Evolutionary conservation across 2,888 invertebrate species (phyloP).

Genomic region (Eulithis prunata): DNA sequence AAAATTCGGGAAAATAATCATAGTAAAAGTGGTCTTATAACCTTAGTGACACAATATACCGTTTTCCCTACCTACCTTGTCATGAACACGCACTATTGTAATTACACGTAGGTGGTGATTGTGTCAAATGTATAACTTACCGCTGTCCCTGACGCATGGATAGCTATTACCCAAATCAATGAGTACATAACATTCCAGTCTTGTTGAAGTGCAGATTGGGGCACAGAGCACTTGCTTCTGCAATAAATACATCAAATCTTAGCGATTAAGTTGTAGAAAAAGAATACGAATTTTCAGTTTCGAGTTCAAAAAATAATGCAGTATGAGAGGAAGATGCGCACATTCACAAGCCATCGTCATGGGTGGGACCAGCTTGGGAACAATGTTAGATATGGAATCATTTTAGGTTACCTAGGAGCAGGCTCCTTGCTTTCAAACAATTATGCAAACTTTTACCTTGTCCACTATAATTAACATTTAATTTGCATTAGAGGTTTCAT

Average conservation of each 20-base stretch:
- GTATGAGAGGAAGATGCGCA: constrained; percentile 58
- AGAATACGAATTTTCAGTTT: constrained; percentile 32
- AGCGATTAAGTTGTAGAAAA: constrained; percentile 25
- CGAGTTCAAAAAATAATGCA: constrained; percentile 35
- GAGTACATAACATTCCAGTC: constrained; percentile 80
- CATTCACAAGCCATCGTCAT: constrained; percentile 81
- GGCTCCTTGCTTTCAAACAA: constrained; percentile 62
- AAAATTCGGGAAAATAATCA: constrained; percentile 59
- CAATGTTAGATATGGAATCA: constrained; percentile 81
- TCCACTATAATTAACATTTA: constrained; percentile 52
- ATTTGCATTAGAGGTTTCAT: constrained; percentile 20
- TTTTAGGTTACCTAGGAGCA: constrained; percentile 72
- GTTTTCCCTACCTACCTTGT: constrained; percentile 52
- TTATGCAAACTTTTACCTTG: constrained; percentile 65
- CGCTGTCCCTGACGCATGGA: constrained; percentile 59
- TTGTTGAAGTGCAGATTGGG: constrained; percentile 77
- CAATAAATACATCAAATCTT: constrained; percentile 38
- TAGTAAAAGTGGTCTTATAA: constrained; percentile 67
- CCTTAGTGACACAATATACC: constrained; percentile 60
- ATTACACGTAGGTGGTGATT: constrained; percentile 56
- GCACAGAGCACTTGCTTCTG: constrained; percentile 57
- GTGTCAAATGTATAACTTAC: constrained; percentile 58
- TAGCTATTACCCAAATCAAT: constrained; percentile 75
- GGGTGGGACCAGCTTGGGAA: constrained; percentile 85
- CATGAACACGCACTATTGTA: constrained; percentile 59